Percentiles rank a stretch among this genome's conserved stretches.
Evolutionary conservation across 2,888 invertebrate genomes (phyloP).

Genomic region (Tortricodes alternella): DNA sequence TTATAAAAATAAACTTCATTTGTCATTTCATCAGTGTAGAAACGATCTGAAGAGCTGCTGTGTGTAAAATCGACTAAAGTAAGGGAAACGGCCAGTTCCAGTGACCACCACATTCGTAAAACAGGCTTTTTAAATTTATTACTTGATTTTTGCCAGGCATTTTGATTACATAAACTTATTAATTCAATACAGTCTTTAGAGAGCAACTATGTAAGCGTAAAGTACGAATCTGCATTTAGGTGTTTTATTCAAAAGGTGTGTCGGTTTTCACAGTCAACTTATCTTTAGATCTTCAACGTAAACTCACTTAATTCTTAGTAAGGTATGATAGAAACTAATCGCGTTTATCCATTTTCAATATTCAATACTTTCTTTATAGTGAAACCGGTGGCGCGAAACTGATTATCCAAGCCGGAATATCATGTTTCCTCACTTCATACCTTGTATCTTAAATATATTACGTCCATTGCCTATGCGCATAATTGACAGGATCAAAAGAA

Average conservation of each 20-base stretch:
- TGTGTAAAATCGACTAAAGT: too few relatives aligned
- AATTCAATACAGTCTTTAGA: background rate
- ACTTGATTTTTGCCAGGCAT: background rate
- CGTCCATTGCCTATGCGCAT: background rate
- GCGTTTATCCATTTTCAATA: slow-evolving; percentile 36
- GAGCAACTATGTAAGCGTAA: background rate
- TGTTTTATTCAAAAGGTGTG: background rate
- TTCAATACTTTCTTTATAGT: slow-evolving; percentile 62
- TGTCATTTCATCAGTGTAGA: too few relatives aligned
- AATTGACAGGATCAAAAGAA: background rate
- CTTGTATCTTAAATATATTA: slow-evolving; percentile 18
- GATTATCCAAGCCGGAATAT: slow-evolving; percentile 54
- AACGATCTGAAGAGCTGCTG: too few relatives aligned
- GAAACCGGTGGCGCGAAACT: slow-evolving; percentile 58
- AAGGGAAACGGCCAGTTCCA: background rate
- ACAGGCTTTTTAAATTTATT: too few relatives aligned
- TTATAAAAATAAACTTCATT: too few relatives aligned
- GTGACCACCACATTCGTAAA: background rate
- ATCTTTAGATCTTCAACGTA: background rate
- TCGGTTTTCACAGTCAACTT: slow-evolving; percentile 4
- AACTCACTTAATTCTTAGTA: slow-evolving; percentile 23
- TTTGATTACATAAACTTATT: background rate
- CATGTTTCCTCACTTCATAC: slow-evolving; percentile 48
- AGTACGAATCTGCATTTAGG: background rate
- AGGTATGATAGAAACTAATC: slow-evolving; percentile 32